Percentiles rank a stretch among this genome's conserved stretches.
Evolutionary conservation across 2,797 vertebrate genomes (phyloP).

Genomic region (Cynodonichthys magdalenae): DNA sequence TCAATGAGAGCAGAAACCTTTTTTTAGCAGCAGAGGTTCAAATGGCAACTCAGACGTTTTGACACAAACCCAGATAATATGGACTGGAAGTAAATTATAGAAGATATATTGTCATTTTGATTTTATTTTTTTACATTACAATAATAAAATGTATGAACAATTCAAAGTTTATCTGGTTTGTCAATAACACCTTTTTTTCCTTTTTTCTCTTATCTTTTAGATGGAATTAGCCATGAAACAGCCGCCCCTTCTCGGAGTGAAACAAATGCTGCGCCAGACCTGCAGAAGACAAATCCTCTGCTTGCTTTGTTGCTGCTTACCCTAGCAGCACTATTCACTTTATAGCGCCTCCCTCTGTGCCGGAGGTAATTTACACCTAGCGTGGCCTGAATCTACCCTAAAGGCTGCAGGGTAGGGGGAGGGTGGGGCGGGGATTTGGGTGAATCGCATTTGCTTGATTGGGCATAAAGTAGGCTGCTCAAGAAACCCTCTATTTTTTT

Average conservation of each 20-base stretch:
- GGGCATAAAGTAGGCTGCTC: constrained; percentile 80
- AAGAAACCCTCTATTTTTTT: constrained; percentile 83
- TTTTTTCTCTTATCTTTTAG: constrained; percentile 69
- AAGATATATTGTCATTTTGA: background rate
- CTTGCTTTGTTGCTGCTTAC: constrained; percentile 89
- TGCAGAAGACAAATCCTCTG: constrained; percentile 86
- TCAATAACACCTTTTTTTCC: constrained; percentile 3
- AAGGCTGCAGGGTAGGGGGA: constrained; percentile 71
- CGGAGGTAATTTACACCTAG: constrained; percentile 86
- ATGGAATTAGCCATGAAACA: constrained; percentile 97
- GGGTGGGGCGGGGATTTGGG: constrained; percentile 62
- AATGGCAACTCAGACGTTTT: constrained; percentile 63
- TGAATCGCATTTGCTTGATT: constrained; percentile 61
- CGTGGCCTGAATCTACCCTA: constrained; percentile 86
- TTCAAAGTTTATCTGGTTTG: background rate
- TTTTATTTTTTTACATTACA: background rate
- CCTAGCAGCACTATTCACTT: constrained; percentile 91
- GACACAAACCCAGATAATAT: constrained; percentile 9
- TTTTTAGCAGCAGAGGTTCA: constrained; percentile 62
- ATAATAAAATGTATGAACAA: background rate
- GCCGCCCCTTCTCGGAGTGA: constrained; percentile 96
- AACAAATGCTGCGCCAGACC: constrained; percentile 85
- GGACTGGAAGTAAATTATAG: background rate
- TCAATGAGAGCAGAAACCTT: constrained; percentile 35
- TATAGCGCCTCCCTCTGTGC: constrained; percentile 92